phyloP scores from a whole-genome alignment of 2,113 vertebrate genomes.

The Scolopax mira region DNA sequence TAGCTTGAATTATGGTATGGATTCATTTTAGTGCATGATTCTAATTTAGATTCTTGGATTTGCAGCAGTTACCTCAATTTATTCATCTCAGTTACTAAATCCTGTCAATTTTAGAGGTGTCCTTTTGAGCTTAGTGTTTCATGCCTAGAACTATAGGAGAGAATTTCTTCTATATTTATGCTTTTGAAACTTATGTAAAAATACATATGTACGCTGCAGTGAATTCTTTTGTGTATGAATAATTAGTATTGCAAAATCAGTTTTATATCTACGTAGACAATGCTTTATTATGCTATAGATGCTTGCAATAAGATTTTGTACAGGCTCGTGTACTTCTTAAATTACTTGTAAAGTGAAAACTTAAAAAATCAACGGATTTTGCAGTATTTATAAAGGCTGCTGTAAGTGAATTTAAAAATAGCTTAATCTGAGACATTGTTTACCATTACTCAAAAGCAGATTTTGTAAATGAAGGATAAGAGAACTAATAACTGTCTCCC shows the following conservation, averaged over 20 bases:
- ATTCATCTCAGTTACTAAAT: neutral
- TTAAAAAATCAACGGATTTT: neutral
- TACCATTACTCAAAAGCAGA: neutral
- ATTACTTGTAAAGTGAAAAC: neutral
- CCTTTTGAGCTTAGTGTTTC: neutral
- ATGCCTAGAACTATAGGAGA: neutral
- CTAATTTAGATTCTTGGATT: neutral
- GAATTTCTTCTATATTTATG: neutral
- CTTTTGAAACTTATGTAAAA: neutral
- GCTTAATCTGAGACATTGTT: neutral
- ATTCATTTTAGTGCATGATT: neutral
- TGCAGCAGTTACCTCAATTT: neutral
- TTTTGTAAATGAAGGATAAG: conserved; percentile 11
- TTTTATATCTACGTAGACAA: neutral
- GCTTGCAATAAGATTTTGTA: neutral
- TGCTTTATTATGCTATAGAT: neutral
- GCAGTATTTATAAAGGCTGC: neutral
- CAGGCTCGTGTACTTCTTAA: neutral
- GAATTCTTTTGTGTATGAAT: neutral
- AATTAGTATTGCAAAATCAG: neutral
- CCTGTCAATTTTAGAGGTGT: neutral
- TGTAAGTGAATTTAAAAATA: neutral
- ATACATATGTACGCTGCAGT: neutral
- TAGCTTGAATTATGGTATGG: neutral
- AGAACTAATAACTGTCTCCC: neutral